Evolutionary conservation across 2,113 vertebrate species (phyloP).

Genomic region (Malurus elegans): DNA sequence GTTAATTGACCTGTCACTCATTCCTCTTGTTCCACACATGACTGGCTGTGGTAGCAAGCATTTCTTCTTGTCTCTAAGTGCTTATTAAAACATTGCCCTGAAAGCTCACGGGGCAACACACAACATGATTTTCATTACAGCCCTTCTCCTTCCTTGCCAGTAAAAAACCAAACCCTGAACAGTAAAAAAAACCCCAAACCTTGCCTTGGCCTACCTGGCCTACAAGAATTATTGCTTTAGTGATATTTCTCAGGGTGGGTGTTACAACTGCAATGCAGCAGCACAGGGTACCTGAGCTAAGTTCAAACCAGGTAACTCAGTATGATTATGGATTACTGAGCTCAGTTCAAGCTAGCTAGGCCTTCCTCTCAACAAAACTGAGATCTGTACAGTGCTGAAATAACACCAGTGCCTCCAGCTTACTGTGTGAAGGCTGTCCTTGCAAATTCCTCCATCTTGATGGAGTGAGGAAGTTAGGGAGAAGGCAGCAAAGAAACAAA

Average conservation of each 20-base stretch:
- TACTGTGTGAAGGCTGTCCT: background rate
- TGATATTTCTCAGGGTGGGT: background rate
- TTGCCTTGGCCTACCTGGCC: background rate
- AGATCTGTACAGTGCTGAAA: background rate
- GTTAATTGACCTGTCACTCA: background rate
- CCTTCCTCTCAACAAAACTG: background rate
- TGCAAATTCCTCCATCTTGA: background rate
- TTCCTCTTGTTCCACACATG: background rate
- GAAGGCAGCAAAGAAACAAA: slow-evolving; percentile 36
- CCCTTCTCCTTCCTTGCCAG: background rate
- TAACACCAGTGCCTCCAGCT: slow-evolving; percentile 17
- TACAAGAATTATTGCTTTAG: background rate
- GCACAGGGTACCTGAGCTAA: background rate
- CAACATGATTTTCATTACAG: background rate
- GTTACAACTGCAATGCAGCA: background rate
- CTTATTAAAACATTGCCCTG: background rate
- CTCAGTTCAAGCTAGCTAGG: background rate
- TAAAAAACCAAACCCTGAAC: background rate
- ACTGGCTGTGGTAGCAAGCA: background rate
- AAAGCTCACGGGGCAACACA: background rate
- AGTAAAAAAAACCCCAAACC: background rate
- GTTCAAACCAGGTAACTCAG: background rate
- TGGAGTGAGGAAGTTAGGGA: background rate
- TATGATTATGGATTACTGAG: background rate
- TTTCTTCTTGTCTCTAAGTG: background rate